Evolutionary conservation across 2,113 vertebrate genomes (phyloP).

Genomic region (Dermatemys mawii): DNA sequence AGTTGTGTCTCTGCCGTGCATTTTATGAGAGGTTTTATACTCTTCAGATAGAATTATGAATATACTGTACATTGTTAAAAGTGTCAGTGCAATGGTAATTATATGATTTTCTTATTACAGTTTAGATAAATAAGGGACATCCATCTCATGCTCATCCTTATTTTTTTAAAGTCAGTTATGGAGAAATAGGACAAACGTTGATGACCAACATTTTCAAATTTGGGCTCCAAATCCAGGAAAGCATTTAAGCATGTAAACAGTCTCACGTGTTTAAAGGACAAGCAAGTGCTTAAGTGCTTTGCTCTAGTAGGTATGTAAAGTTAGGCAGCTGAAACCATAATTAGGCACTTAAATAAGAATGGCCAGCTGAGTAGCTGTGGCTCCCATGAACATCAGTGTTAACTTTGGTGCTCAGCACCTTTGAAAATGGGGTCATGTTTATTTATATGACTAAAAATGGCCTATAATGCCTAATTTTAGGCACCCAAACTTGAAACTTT

Average conservation of each 20-base stretch:
- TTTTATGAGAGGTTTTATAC: background rate
- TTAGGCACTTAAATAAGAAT: background rate
- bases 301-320: background rate
- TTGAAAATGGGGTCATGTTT: background rate
- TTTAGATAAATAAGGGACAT: background rate
- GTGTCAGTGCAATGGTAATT: background rate
- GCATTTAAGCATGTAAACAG: background rate
- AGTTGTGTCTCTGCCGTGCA: background rate
- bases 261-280: background rate
- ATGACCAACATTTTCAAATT: background rate
- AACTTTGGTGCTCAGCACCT: background rate
- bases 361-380: background rate
- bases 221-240: background rate
- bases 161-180: background rate
- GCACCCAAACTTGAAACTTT: background rate
- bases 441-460: background rate
- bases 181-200: background rate
- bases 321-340: background rate
- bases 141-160: background rate
- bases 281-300: background rate
- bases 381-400: background rate
- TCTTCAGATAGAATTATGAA: conserved; percentile 3
- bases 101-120: background rate
- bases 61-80: background rate
- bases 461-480: background rate